Conservation (phyloP, 2,113 vertebrate species). For the Cinclus cinclus region DNA sequence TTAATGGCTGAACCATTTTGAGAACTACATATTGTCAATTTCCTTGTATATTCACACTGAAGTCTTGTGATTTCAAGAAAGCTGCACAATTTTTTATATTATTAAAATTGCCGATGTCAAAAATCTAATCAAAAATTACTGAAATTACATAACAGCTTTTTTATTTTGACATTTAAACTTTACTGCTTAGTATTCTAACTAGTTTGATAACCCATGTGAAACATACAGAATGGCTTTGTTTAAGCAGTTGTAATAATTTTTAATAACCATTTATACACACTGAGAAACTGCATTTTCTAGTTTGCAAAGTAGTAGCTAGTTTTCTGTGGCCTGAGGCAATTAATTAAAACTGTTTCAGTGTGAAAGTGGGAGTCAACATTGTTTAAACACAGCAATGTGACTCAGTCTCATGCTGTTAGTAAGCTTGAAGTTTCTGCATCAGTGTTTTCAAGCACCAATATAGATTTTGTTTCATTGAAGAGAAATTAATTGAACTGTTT, state of each 20-base stretch:
- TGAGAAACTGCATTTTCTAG: background rate
- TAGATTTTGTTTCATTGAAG: background rate
- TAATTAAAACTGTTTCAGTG: background rate
- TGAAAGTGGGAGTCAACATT: background rate
- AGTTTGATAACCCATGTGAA: background rate
- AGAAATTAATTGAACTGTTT: background rate
- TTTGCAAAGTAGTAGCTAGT: background rate
- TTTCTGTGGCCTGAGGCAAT: conserved; percentile 1
- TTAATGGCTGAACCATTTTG: background rate
- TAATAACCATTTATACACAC: background rate
- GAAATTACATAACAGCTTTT: background rate
- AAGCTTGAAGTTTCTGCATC: background rate
- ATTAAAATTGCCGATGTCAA: background rate
- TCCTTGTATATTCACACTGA: background rate
- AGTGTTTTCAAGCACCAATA: background rate
- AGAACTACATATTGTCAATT: background rate
- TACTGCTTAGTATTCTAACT: background rate
- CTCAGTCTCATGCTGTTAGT: background rate
- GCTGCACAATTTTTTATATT: background rate
- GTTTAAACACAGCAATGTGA: background rate
- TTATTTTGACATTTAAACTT: background rate
- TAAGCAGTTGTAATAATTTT: background rate
- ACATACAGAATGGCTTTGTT: background rate
- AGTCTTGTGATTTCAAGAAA: background rate
- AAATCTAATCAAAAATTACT: background rate